A percentile compares a stretch with the other conserved stretches of the same genome.
phyloP scores from a whole-genome alignment of 2,797 vertebrate species.

The Hapalemur alaotrensis region DNA sequence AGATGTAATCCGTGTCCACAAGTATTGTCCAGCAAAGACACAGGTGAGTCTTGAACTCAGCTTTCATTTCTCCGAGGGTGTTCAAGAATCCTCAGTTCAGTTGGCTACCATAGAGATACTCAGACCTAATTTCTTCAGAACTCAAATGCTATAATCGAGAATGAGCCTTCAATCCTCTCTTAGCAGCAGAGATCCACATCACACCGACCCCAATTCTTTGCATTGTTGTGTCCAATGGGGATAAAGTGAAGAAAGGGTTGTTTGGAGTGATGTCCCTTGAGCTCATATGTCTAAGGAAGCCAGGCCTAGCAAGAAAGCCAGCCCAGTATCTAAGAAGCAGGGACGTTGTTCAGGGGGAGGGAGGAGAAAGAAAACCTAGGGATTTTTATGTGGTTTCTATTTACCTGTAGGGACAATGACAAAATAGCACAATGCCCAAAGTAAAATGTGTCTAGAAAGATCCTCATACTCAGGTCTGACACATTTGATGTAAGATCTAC shows the following conservation, averaged over 20 bases:
- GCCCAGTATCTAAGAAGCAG: neutral
- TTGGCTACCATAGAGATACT: rapidly evolving
- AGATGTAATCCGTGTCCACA: neutral
- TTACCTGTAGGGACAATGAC: neutral
- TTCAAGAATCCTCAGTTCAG: neutral
- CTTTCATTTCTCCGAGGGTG: neutral
- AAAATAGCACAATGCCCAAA: neutral
- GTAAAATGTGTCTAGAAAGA: neutral
- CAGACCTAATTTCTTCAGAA: neutral
- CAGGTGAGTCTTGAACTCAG: neutral
- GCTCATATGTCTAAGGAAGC: neutral
- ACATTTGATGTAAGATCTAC: neutral
- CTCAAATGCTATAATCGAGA: neutral
- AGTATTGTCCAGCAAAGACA: neutral
- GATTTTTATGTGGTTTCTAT: neutral
- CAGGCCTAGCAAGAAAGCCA: neutral
- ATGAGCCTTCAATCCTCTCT: neutral
- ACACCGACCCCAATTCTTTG: neutral
- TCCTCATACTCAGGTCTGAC: neutral
- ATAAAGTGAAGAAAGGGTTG: neutral
- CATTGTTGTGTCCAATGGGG: too few relatives aligned
- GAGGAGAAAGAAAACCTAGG: neutral
- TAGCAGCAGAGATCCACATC: neutral
- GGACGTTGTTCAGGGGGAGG: neutral
- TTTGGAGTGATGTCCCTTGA: neutral